Evolutionary conservation across 2,797 vertebrate species (phyloP).

Genomic region (Spondyliosoma cantharus): DNA sequence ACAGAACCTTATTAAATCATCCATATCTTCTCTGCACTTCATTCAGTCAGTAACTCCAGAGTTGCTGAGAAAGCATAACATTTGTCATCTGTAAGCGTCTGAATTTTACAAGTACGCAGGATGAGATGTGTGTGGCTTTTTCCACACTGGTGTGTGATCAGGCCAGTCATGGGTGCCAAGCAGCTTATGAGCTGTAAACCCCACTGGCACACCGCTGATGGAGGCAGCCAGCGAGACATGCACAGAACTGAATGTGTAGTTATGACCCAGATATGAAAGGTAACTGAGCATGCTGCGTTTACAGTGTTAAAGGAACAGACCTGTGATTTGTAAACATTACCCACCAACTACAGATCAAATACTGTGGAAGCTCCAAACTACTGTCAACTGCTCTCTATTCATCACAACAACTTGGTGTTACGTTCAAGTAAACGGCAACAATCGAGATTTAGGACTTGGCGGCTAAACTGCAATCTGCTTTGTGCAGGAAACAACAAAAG

Average conservation of each 20-base stretch:
- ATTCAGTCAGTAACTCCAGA: neutral
- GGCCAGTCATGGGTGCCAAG: conserved; percentile 39
- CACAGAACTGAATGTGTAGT: conserved; percentile 3
- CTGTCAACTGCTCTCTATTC: neutral
- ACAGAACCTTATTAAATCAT: neutral
- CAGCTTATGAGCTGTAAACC: conserved; percentile 47
- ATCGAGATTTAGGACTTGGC: neutral
- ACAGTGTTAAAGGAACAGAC: neutral
- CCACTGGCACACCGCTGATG: conserved; percentile 17
- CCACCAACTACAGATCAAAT: neutral
- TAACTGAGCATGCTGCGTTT: neutral
- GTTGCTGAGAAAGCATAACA: neutral
- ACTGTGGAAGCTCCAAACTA: neutral
- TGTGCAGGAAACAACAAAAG: neutral
- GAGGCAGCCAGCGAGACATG: neutral
- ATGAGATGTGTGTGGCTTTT: neutral
- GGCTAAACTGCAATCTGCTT: neutral
- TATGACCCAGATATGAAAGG: neutral
- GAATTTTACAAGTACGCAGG: neutral
- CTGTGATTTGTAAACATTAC: neutral
- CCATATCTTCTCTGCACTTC: neutral
- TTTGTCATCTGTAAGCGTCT: neutral
- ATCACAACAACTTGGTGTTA: neutral
- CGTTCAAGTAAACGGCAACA: neutral
- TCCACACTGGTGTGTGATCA: conserved; percentile 23